Evolutionary conservation across 2,113 vertebrate species (phyloP).

Genomic region (Pachypanchax playfairii): DNA sequence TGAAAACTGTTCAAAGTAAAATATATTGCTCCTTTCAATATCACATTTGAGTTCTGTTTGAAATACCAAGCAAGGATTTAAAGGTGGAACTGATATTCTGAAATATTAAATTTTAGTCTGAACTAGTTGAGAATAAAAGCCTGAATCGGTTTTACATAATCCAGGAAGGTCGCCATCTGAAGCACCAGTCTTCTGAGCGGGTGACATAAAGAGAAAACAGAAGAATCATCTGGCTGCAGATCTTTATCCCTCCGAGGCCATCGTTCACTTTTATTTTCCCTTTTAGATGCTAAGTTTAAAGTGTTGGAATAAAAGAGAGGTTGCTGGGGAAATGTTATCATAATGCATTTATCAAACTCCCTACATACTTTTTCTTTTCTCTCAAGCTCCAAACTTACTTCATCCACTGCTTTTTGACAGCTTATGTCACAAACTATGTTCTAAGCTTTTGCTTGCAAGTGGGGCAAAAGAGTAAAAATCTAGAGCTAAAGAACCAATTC

Average conservation of each 20-base stretch:
- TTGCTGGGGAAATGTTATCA: constrained; percentile 20
- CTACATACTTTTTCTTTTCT: constrained; percentile 6
- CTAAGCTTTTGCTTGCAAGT: neutral
- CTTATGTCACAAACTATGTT: constrained; percentile 15
- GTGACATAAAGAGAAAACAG: neutral
- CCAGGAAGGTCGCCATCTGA: neutral
- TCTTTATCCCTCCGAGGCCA: constrained; percentile 4
- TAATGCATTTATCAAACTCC: constrained; percentile 18
- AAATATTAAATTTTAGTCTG: constrained; percentile 4
- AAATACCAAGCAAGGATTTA: constrained; percentile 15
- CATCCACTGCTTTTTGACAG: constrained; percentile 15
- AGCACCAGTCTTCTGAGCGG: neutral
- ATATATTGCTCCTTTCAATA: constrained; percentile 25
- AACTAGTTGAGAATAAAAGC: constrained; percentile 3
- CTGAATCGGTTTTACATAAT: constrained; percentile 13
- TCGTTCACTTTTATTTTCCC: constrained; percentile 35
- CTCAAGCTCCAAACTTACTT: constrained; percentile 17
- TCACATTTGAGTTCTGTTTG: constrained; percentile 23
- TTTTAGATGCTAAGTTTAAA: constrained; percentile 30
- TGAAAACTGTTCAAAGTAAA: constrained; percentile 27
- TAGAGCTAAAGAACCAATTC: neutral
- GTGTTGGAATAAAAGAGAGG: constrained; percentile 23
- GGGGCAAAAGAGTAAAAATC: constrained; percentile 1
- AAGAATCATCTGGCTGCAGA: constrained; percentile 4
- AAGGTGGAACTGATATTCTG: constrained; percentile 14